Percentiles rank a stretch among this genome's conserved stretches.
phyloP scores from a whole-genome alignment of 2,113 vertebrate genomes.

The Malaclemys terrapin region DNA sequence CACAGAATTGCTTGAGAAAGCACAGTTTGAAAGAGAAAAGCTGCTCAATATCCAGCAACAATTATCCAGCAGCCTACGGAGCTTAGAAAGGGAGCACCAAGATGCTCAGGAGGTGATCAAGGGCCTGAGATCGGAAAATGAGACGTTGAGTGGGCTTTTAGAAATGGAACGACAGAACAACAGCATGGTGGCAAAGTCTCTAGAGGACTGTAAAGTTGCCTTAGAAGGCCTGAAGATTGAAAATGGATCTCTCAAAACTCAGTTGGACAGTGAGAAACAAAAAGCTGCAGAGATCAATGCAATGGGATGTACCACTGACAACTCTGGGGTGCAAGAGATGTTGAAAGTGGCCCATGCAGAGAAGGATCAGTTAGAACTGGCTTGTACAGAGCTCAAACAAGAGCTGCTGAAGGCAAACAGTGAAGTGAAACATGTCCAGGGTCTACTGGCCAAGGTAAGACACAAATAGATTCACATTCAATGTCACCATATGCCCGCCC shows the following conservation, averaged over 20 bases:
- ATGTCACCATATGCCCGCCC: neutral
- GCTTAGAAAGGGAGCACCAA: constrained; percentile 91
- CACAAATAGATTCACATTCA: neutral
- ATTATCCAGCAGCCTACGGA: constrained; percentile 90
- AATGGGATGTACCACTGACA: constrained; percentile 80
- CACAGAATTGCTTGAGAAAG: constrained; percentile 89
- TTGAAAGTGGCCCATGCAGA: constrained; percentile 86
- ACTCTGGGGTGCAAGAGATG: constrained; percentile 84
- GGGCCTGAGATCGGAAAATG: constrained; percentile 86
- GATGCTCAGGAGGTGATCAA: constrained; percentile 82
- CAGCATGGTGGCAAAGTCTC: constrained; percentile 64
- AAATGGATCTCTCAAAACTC: constrained; percentile 86
- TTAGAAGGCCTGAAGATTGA: constrained; percentile 86
- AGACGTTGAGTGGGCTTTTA: constrained; percentile 81
- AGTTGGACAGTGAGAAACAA: constrained; percentile 89
- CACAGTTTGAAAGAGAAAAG: constrained; percentile 93
- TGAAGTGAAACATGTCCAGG: constrained; percentile 83
- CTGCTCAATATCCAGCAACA: constrained; percentile 96
- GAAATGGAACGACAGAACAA: constrained; percentile 81
- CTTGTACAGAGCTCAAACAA: constrained; percentile 87
- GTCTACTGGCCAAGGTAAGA: constrained; percentile 88
- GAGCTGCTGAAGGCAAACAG: constrained; percentile 86
- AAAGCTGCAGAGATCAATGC: constrained; percentile 83
- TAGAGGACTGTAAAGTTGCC: constrained; percentile 82
- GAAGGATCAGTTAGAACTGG: constrained; percentile 87